phyloP scores from a whole-genome alignment of 2,113 vertebrate species.

The Platichthys flesus region DNA sequence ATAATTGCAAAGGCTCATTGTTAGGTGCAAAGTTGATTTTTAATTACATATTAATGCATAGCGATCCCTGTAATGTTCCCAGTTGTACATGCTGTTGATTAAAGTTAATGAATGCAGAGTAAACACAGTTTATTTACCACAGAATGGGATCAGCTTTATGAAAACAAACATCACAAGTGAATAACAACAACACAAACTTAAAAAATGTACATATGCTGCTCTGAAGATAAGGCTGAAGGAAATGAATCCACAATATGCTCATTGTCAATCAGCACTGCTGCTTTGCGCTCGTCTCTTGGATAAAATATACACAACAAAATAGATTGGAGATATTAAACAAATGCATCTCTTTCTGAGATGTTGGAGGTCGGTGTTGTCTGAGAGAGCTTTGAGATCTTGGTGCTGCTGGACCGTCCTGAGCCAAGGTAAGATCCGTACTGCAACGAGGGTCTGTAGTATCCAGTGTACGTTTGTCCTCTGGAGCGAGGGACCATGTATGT shows the following conservation, averaged over 20 bases:
- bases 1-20: background rate
- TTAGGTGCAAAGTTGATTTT: background rate
- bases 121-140: constrained; percentile 30
- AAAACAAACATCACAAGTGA: constrained; percentile 7
- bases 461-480: constrained; percentile 53
- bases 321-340: constrained; percentile 67
- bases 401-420: constrained; percentile 48
- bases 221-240: background rate
- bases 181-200: background rate
- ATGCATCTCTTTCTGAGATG: constrained; percentile 74
- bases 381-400: constrained; percentile 67
- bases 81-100: background rate
- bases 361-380: constrained; percentile 51
- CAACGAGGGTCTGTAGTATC: constrained; percentile 63
- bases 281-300: background rate
- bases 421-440: constrained; percentile 52
- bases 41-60: background rate
- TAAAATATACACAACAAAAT: background rate
- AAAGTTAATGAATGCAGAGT: constrained; percentile 6
- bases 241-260: background rate
- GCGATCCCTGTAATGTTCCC: background rate
- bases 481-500: constrained; percentile 54
- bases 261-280: background rate
- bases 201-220: background rate
- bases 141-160: background rate